A percentile compares a stretch with the other conserved stretches of the same genome.
Conservation (phyloP, 2,888 invertebrate genomes). For the Ectemnius continuus region DNA sequence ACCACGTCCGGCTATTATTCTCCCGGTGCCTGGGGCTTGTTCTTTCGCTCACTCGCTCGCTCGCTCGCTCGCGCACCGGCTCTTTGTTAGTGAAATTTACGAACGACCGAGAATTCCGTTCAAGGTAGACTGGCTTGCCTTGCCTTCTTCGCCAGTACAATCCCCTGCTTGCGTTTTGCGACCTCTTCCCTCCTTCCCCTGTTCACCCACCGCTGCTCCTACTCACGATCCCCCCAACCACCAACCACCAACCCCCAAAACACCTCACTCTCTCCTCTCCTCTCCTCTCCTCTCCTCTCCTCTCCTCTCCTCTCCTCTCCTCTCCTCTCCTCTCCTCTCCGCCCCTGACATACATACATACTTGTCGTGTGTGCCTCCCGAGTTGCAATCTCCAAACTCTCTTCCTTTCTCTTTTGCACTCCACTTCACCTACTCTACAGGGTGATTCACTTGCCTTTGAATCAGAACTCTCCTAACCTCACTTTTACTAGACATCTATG, state of each 20-base stretch:
- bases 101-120: conserved; percentile 59
- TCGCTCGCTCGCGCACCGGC: conserved; percentile 29
- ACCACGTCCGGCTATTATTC: conserved; percentile 59
- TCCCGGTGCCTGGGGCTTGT: neutral
- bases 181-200: conserved; percentile 15
- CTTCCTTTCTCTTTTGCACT: too few relatives aligned
- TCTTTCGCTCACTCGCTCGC: too few relatives aligned
- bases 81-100: conserved; percentile 63
- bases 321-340: neutral
- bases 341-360: neutral
- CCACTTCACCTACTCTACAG: too few relatives aligned
- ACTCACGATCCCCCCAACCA: neutral
- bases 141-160: conserved; percentile 41
- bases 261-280: neutral
- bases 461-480: too few relatives aligned
- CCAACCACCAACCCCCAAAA: neutral
- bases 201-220: conserved; percentile 26
- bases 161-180: conserved; percentile 18
- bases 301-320: neutral
- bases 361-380: too few relatives aligned
- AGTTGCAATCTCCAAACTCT: too few relatives aligned
- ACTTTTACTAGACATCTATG: too few relatives aligned
- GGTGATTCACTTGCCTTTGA: too few relatives aligned
- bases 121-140: conserved; percentile 57
- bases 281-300: neutral